These are phyloP conservation scores for Danionella cerebrum DNA, from an alignment of 2,113 vertebrate species.

Conservation along the genomic window DNA sequence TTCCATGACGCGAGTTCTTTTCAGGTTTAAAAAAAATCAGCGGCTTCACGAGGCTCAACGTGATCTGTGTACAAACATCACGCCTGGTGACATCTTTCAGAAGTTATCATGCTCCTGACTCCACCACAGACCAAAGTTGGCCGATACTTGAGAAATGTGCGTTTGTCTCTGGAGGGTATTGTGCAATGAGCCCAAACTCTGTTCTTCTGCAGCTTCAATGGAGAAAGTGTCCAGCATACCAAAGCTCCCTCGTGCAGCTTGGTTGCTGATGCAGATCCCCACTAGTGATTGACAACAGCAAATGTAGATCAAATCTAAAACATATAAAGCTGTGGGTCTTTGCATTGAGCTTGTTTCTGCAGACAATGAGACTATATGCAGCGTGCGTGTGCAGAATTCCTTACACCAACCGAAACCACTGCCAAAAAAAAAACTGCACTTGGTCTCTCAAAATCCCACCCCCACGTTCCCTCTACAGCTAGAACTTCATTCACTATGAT, in stretches of 20 bases:
- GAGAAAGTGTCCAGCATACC: neutral
- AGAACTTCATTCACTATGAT: conserved; percentile 65
- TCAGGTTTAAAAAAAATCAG: conserved; percentile 49
- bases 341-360: conserved; percentile 37
- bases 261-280: neutral
- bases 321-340: conserved; percentile 40
- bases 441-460: conserved; percentile 61
- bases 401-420: conserved; percentile 39
- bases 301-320: conserved; percentile 47
- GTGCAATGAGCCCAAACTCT: neutral
- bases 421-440: conserved; percentile 62
- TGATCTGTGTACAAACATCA: conserved; percentile 63
- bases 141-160: neutral
- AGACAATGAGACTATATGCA: conserved; percentile 54
- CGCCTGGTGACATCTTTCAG: conserved; percentile 48
- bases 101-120: conserved; percentile 40
- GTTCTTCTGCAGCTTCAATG: neutral
- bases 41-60: conserved; percentile 51
- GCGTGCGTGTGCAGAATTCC: conserved; percentile 67
- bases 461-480: conserved; percentile 49
- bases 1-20: conserved; percentile 73
- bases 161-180: neutral
- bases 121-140: conserved; percentile 1
- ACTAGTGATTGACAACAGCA: conserved; percentile 56
- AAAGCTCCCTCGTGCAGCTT: neutral